Evolutionary conservation across 1,140 invertebrate genomes (phyloP).

Genomic region (Hycleus phaleratus): DNA sequence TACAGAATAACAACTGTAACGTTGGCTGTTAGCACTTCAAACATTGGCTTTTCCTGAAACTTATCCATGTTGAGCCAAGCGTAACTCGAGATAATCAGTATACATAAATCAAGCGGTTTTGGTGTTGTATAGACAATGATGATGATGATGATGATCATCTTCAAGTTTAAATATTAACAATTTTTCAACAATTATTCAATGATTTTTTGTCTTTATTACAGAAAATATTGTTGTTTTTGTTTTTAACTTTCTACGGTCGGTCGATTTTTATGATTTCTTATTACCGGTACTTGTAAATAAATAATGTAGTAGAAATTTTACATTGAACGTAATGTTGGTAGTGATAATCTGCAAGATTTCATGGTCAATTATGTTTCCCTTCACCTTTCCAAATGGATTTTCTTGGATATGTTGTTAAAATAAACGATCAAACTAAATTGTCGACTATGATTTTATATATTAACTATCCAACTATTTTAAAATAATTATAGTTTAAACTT

Average conservation of each 20-base stretch:
- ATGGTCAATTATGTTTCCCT: neutral
- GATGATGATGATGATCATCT: too few relatives aligned
- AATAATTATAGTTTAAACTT: neutral
- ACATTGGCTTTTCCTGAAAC: slow-evolving; percentile 22
- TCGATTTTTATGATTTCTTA: slow-evolving; percentile 20
- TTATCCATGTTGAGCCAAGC: slow-evolving; percentile 22
- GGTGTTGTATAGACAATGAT: neutral
- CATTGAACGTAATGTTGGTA: neutral
- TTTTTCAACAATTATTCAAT: too few relatives aligned
- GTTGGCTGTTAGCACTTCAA: slow-evolving; percentile 1
- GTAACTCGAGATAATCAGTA: slow-evolving; percentile 20
- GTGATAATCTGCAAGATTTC: neutral
- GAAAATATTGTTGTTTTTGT: slow-evolving; percentile 7
- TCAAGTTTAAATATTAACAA: too few relatives aligned
- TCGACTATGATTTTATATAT: slow-evolving; percentile 7
- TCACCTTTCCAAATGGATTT: neutral
- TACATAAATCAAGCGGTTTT: slow-evolving; percentile 20
- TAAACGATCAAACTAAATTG: slow-evolving; percentile 14
- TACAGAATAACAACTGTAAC: too few relatives aligned
- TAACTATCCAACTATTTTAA: slow-evolving; percentile 9
- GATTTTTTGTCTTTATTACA: too few relatives aligned
- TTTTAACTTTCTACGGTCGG: slow-evolving; percentile 17
- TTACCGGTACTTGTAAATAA: slow-evolving; percentile 1
- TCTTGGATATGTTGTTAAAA: slow-evolving; percentile 5
- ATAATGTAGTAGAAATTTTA: neutral